Evolutionary conservation across 2,888 invertebrate species (phyloP).

Genomic region (Zygaena filipendulae): DNA sequence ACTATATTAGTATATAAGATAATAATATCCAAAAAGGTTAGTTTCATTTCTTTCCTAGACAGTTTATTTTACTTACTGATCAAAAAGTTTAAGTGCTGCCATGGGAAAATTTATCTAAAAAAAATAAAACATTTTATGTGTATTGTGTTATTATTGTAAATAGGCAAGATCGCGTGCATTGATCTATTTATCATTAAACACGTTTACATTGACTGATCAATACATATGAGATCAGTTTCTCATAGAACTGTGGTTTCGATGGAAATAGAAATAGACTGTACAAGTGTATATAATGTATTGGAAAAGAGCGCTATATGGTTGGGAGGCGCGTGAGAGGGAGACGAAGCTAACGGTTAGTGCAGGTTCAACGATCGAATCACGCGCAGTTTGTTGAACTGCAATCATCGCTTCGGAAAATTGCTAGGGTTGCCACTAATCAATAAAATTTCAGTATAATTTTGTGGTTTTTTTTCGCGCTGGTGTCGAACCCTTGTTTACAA

Average conservation of each 20-base stretch:
- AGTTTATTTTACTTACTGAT: too few relatives aligned
- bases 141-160: too few relatives aligned
- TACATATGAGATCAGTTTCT: constrained; percentile 23
- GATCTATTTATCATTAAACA: too few relatives aligned
- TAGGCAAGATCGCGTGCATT: too few relatives aligned
- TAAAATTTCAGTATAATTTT: too few relatives aligned
- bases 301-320: constrained; percentile 28
- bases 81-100: too few relatives aligned
- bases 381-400: constrained; percentile 67
- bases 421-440: constrained; percentile 39
- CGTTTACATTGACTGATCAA: constrained; percentile 25
- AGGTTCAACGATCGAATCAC: constrained; percentile 64
- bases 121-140: too few relatives aligned
- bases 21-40: too few relatives aligned
- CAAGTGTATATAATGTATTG: constrained; percentile 35
- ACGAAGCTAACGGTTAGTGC: constrained; percentile 42
- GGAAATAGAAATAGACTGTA: constrained; percentile 35
- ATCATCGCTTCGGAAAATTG: constrained; percentile 60
- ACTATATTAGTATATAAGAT: too few relatives aligned
- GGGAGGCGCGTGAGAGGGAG: constrained; percentile 30
- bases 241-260: constrained; percentile 36
- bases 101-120: too few relatives aligned
- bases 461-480: too few relatives aligned
- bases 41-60: too few relatives aligned
- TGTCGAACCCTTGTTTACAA: constrained; percentile 33